phyloP scores from a whole-genome alignment of 2,797 vertebrate genomes.

The Pipistrellus nathusii region DNA sequence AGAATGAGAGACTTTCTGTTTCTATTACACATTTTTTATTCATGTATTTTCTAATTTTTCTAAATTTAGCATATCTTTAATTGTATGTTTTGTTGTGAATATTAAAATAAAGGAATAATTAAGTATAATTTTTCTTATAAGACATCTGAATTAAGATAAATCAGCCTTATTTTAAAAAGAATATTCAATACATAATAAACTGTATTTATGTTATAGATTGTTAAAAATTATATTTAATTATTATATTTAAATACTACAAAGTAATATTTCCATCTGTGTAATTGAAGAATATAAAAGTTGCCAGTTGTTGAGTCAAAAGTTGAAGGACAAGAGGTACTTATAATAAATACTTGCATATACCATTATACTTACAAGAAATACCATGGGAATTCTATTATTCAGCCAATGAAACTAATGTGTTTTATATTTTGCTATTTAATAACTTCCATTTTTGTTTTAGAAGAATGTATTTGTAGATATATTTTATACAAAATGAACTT shows the following conservation, averaged over 20 bases:
- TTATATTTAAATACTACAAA: not conserved
- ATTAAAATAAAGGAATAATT: slow-evolving; percentile 53
- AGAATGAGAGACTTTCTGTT: slow-evolving; percentile 33
- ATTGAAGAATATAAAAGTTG: slow-evolving; percentile 34
- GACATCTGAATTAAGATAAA: slow-evolving; percentile 38
- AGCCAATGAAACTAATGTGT: not conserved
- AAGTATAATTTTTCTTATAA: slow-evolving; percentile 28
- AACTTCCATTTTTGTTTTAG: slow-evolving; percentile 43
- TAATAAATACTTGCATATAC: not conserved
- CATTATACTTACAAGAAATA: not conserved
- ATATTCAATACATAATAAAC: not conserved
- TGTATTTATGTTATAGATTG: not conserved
- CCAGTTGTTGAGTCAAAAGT: not conserved
- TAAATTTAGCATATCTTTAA: not conserved
- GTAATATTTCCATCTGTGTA: not conserved
- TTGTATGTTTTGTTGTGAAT: not conserved
- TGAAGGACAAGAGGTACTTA: slow-evolving; percentile 44
- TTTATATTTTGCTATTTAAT: slow-evolving; percentile 53
- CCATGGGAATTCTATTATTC: not conserved
- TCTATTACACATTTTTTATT: slow-evolving; percentile 7
- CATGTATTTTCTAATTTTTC: slow-evolving; percentile 12
- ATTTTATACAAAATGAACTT: slow-evolving; percentile 6
- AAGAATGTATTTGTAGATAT: slow-evolving; percentile 39
- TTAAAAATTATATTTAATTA: too few species aligned
- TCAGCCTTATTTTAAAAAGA: slow-evolving; percentile 32